Base-by-base conservation (phyloP, 1,140 invertebrate genomes). In the Hormaphis cornu region DNA sequence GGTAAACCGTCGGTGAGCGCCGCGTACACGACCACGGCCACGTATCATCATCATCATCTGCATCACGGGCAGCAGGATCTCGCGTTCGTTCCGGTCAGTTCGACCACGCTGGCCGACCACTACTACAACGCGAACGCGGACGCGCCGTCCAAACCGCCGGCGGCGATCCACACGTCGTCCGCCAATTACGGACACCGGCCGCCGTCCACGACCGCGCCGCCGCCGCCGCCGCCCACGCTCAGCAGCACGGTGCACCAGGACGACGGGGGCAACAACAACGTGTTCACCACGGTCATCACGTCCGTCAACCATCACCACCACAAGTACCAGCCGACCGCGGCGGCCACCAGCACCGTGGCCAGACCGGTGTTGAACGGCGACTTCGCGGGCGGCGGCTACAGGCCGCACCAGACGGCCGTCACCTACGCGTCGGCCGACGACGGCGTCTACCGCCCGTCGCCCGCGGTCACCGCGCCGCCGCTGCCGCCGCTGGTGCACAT, bases 1-100 rank as follows among this genome's bases (percentile, higher is more conserved):
- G 56, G 50, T 0, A 72, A 72, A 44, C 70, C 42, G 16, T 70
- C 58, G 1, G 44, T 72, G 16, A 58, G 70, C 20, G 59, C 71
- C 4, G 61, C 63, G 7, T 70, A 66, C 44, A 66, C 59, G 18
- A 44, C 59, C 26, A 48, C 61, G 30, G 18, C 61, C 26, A 35
- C 26, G 1, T 48, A 50, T 35, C 61, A 50, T 0, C 22, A 30
- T 0, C 37, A 42, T 8, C 56, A 59, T 18, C 63, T 50, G 18
- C 61, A 69, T 16, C n/a, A 26, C 3, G n/a, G 14, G 2, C 42
- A 35, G 20, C 30, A 52, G 2, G 20, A 69, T 20, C n/a, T 20
- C 3, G 40, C 50, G 4, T 69, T 54, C 33, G 69, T 56, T 20
- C 54, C 69, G n/a, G 69, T 46, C 46, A 53, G 24, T 6, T 54